Base-by-base conservation (phyloP, 2,113 vertebrate genomes). In the Zosterops japonicus region DNA sequence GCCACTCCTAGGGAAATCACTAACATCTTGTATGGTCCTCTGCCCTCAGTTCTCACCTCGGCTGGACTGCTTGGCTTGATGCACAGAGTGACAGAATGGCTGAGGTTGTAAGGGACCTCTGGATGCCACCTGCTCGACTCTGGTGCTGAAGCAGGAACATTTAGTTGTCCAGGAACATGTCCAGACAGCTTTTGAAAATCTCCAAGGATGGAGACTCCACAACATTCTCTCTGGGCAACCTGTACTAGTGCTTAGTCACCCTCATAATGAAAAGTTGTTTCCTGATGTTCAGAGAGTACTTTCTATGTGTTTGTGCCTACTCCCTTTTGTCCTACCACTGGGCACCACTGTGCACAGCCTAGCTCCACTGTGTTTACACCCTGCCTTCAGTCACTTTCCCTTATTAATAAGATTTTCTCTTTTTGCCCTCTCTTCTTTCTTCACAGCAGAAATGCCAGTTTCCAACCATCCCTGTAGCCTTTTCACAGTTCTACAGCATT, bases 381-480 rank as follows among this genome's bases (percentile, higher is more conserved):
- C 2, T 55, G 4, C 12, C 17, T 65, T 29, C 50, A 23, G 6
- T 2, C 36, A 4, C 23, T 23, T 42, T 4, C 12, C 36, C 5
- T 1, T 6, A 23, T 4, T 13, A 11, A 1, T 5, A 22, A 9
- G 0, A 33, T 7, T 6, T 1, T 0, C 1, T 0, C 2, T 6
- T 8, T 15, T 2, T 13, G 5, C 8, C 18, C 7, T 35, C 12
- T 53, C 11, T 19, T 56, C 29, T 70, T 55, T 36, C 39, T 25
- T 52, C 29, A 24, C 1, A 36, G 12, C 12, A 61, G 4, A 60
- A 19, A 13, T 1, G 2, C 2, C 46, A 2, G 3, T 6, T 14
- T 68, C 9, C 15, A 16, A 4, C 7, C 15, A 18, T 13, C 33
- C 17, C 3, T 4, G 13, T 1, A 23, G 3, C 11, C 20, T 9